These are phyloP conservation scores for Parnassius orleans DNA, from an alignment of 2,888 invertebrate species.

Conservation along the genomic window DNA sequence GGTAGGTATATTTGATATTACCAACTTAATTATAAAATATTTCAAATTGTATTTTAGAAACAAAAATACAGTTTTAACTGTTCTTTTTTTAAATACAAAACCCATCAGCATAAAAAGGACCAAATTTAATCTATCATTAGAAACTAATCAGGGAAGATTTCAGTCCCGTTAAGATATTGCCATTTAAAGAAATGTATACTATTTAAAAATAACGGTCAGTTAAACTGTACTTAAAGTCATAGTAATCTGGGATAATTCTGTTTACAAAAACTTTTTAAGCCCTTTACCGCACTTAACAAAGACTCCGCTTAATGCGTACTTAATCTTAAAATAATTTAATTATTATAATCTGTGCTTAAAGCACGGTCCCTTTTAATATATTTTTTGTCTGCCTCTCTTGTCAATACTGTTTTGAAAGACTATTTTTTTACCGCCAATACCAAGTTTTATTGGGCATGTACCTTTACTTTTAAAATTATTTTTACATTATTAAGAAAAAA, in stretches of 20 bases:
- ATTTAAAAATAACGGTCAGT: constrained; percentile 7
- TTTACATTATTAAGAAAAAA: too few relatives aligned
- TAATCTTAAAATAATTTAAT: constrained; percentile 11
- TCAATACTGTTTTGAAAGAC: too few relatives aligned
- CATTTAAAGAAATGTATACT: not conserved
- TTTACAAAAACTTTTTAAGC: constrained; percentile 8
- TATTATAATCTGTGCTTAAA: constrained; percentile 15
- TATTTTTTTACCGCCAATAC: too few relatives aligned
- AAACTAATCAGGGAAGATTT: not conserved
- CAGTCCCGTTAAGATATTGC: constrained; percentile 1
- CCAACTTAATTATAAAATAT: too few relatives aligned
- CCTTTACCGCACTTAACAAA: constrained; percentile 4
- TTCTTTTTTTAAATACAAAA: too few relatives aligned
- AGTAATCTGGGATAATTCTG: constrained; percentile 10
- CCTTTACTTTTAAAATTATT: too few relatives aligned
- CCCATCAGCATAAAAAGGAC: not conserved
- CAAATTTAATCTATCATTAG: constrained; percentile 2
- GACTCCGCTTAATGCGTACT: not conserved
- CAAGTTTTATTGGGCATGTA: too few relatives aligned
- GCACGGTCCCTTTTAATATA: not conserved
- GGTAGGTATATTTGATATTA: too few relatives aligned
- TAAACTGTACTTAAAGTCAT: constrained; percentile 1
- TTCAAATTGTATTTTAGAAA: too few relatives aligned
- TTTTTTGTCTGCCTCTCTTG: too few relatives aligned
- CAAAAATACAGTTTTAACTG: too few relatives aligned